These are phyloP conservation scores for silkworm (Bombyx mori) DNA, from an alignment of 1,140 invertebrate genomes.

Conservation along the genomic window ASM3026992v2 NC_085132.1:4956501-4957000, in stretches of 20 bases:
- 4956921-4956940: no score
- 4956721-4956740: constrained; percentile 51
- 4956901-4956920: no score
- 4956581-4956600: constrained; percentile 10
- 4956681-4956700: constrained; percentile 62
- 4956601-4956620: constrained; percentile 25
- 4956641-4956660: constrained; percentile 32
- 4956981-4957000: constrained; percentile 24
- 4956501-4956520: constrained; percentile 32
- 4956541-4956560: constrained; percentile 28
- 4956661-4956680: constrained; percentile 55
- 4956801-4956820: no score
- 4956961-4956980: constrained; percentile 6
- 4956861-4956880: no score
- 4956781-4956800: no score
- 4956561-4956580: constrained; percentile 8
- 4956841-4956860: no score
- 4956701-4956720: constrained; percentile 69
- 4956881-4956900: no score
- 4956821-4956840: no score
- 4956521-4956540: constrained; percentile 43
- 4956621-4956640: constrained; percentile 13
- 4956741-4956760: no score
- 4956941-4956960: neutral
- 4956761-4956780: no score